Evolutionary conservation across 1,140 invertebrate genomes (phyloP), one percentile per base, ranked within the genome.

Genomic region (Drosophila persimilis): DNA sequence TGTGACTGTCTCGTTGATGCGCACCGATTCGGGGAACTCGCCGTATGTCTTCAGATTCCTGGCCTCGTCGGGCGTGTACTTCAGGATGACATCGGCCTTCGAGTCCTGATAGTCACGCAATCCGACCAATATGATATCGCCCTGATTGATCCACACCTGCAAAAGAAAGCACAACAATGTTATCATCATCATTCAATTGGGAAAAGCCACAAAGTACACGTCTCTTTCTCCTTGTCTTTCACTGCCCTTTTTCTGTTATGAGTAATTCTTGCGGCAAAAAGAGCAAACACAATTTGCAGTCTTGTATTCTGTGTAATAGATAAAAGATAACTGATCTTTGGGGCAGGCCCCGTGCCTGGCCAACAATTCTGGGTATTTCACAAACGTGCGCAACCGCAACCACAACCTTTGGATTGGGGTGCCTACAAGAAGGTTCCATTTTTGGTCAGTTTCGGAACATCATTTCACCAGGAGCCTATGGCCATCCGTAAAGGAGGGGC

Each of bases 61-160:
- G 45, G 99, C 99, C 93, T 99, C 99, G 92, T 99, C 99, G 31
- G 98, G 96, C 70, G 98, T 99, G 91, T 99, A 99, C 93, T 99
- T 99, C 51, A 99, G 94, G 89, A 99, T 99, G 70, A 99, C 99
- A 94, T 99, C 99, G 66, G 98, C 99, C 93, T 99, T 99, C 6
- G 98, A 97, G 92, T 99, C 98, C 94, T 99, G 99, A 92, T 99
- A 99, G 93, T 99, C 98, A 92, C 98, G 94, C 80, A 97, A 93
- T 71, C 98, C 98, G 80, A 99, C 97, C 75, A 99, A 93, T 92
- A 99, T 99, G 67, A 99, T 99, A 90, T 99, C 98, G 67, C 98
- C 97, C 93, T 98, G 97, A 93, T 99, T 99, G 76, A 99, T 99
- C 99, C 99, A 99, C 0, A 99, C 95, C 93, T 93, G 57, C 1